Evolutionary conservation across 2,113 vertebrate genomes (phyloP), one percentile per base, ranked within the genome.

Genomic region (Numenius arquata): DNA sequence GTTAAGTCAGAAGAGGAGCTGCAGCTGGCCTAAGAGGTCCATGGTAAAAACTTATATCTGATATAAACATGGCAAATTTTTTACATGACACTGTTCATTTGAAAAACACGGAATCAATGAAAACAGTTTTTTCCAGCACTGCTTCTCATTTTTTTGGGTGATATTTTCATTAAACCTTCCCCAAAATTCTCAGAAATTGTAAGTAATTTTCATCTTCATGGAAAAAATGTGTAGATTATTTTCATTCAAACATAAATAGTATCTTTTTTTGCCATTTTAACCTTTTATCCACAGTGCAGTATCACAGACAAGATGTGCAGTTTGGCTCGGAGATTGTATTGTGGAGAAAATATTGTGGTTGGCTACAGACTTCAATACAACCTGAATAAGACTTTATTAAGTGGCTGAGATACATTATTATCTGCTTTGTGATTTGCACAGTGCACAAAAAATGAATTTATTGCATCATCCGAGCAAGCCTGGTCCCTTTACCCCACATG

Each of bases 341-440:
- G 27, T 45, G 66, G 20, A 86, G 72, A 89, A 91, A 90, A 86
- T 81, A 74, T 22, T 89, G 50, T 0, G 0, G 25, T 40, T 95
- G 76, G 36, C 79, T 96, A 38, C 5, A 4, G 67, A 48, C 45
- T 65, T 86, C 83, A 87, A 14, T 63, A 48, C 10, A 52, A 56
- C 66, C 56, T 50, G 45, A 68, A 58, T 29, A 21, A 84, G 66
- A 61, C 36, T 81, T 67, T 65, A 87, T 92, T 90, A 89, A 29
- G 19, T 81, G 65, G 19, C 70, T 65, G 61, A 92, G 92, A 84
- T 86, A 58, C 16, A 34, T 89, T 89, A 82, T 95, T 94, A 70
- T 92, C 92, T 82, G 70, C 80, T 87, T 93, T 89, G 66, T 68
- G 77, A 93, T 95, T 91, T 91, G 73, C 84, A 85, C 85, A 27